These are phyloP conservation scores for Tipula helvola DNA, from an alignment of 2,888 invertebrate genomes.

Conservation along the genomic window DNA sequence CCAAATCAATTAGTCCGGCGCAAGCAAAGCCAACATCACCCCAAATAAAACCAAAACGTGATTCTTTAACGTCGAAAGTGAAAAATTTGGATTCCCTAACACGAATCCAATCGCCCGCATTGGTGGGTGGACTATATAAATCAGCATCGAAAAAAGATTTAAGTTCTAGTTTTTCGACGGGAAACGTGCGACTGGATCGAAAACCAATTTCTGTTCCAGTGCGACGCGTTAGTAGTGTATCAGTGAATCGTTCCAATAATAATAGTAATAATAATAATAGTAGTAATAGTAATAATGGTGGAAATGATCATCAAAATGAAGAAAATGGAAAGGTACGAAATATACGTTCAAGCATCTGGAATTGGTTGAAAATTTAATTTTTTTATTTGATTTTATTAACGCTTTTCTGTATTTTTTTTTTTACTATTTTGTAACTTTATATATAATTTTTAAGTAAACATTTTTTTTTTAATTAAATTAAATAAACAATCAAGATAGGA, in stretches of 20 bases:
- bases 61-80: constrained; percentile 41
- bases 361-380: constrained; percentile 35
- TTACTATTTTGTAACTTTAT: constrained; percentile 5
- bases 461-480: background rate
- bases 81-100: constrained; percentile 40
- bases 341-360: constrained; percentile 35
- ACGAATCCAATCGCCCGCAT: constrained; percentile 24
- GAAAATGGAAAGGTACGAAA: constrained; percentile 38
- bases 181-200: constrained; percentile 21
- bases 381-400: background rate
- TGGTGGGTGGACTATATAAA: constrained; percentile 11
- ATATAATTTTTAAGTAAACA: background rate
- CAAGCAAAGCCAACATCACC: constrained; percentile 27
- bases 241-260: constrained; percentile 25
- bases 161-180: constrained; percentile 19
- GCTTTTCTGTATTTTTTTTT: background rate
- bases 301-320: constrained; percentile 21
- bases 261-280: constrained; percentile 16
- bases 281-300: constrained; percentile 16
- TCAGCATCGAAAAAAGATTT: constrained; percentile 19
- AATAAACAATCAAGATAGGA: background rate
- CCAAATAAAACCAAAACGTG: constrained; percentile 34
- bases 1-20: constrained; percentile 14
- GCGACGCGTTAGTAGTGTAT: constrained; percentile 30
- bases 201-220: constrained; percentile 21